phyloP scores from a whole-genome alignment of 1,140 invertebrate species.

The Whitmania pigra region DNA sequence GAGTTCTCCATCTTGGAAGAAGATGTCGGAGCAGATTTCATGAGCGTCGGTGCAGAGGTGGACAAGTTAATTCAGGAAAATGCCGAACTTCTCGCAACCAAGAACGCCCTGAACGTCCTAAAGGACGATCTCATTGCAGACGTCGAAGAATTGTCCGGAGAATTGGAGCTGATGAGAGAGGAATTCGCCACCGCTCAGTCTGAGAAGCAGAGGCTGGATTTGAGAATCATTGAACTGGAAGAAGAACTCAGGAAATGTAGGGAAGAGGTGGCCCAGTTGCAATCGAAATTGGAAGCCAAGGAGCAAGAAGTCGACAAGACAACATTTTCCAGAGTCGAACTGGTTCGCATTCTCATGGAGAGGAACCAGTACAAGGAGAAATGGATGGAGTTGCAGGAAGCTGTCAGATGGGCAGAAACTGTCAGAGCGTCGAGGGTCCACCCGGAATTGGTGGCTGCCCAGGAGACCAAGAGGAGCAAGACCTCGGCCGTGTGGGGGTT shows the following conservation, averaged over 20 bases:
- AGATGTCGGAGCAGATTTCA: slow-evolving; percentile 6
- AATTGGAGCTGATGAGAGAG: neutral
- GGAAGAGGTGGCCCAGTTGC: neutral
- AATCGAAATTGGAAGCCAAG: slow-evolving; percentile 4
- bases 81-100: slow-evolving; percentile 4
- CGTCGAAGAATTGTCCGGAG: slow-evolving; percentile 10
- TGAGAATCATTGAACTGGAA: slow-evolving; percentile 1
- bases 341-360: slow-evolving; percentile 91
- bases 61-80: slow-evolving; percentile 9
- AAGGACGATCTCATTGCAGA: slow-evolving; percentile 4
- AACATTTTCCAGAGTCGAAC: slow-evolving; percentile 81
- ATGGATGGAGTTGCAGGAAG: slow-evolving; percentile 27
- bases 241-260: slow-evolving; percentile 3
- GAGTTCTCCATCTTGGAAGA: slow-evolving; percentile 10
- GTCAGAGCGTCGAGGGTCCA: slow-evolving; percentile 19
- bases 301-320: slow-evolving; percentile 8
- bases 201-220: neutral
- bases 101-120: neutral
- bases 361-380: slow-evolving; percentile 71
- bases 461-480: neutral
- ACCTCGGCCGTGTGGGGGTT: slow-evolving; percentile 5
- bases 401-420: slow-evolving; percentile 19
- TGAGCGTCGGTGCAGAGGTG: neutral
- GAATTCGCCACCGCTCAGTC: neutral
- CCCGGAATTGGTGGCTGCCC: slow-evolving; percentile 16